phyloP scores from a whole-genome alignment of 2,797 vertebrate genomes.

The Hirundo rustica region DNA sequence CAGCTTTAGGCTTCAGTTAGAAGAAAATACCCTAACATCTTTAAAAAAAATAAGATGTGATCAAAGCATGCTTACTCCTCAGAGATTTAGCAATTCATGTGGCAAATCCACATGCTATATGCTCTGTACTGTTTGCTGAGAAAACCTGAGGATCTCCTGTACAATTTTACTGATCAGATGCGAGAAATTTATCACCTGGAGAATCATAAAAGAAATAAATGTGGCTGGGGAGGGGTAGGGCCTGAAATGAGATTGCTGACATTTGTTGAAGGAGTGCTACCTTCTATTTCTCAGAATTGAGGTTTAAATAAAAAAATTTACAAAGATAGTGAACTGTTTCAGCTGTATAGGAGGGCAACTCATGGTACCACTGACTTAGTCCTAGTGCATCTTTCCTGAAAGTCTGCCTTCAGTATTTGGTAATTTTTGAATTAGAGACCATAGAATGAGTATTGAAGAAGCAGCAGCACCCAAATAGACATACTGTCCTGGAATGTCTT shows the following conservation, averaged over 20 bases:
- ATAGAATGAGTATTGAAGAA: not conserved
- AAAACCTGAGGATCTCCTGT: not conserved
- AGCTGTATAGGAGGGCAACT: not conserved
- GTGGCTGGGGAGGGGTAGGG: not conserved
- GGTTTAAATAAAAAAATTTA: not conserved
- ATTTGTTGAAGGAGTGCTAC: not conserved
- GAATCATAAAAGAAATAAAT: not conserved
- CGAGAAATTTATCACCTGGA: not conserved
- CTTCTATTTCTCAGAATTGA: not conserved
- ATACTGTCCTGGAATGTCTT: not conserved
- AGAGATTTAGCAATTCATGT: constrained; percentile 11
- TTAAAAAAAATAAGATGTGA: not conserved
- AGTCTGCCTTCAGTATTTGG: not conserved
- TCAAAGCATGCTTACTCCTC: constrained; percentile 37
- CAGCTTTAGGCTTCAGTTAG: constrained; percentile 1
- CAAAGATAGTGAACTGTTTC: not conserved
- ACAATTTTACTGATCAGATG: not conserved
- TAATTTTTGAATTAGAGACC: not conserved
- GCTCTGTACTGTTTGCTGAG: not conserved
- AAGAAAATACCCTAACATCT: not conserved
- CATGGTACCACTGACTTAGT: not conserved
- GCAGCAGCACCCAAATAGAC: not conserved
- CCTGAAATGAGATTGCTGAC: not conserved
- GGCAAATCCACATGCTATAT: not conserved
- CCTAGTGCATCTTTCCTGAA: not conserved